These are phyloP conservation scores for Willowsia nigromaculata DNA, from an alignment of 2,888 invertebrate genomes.

Conservation along the genomic window DNA sequence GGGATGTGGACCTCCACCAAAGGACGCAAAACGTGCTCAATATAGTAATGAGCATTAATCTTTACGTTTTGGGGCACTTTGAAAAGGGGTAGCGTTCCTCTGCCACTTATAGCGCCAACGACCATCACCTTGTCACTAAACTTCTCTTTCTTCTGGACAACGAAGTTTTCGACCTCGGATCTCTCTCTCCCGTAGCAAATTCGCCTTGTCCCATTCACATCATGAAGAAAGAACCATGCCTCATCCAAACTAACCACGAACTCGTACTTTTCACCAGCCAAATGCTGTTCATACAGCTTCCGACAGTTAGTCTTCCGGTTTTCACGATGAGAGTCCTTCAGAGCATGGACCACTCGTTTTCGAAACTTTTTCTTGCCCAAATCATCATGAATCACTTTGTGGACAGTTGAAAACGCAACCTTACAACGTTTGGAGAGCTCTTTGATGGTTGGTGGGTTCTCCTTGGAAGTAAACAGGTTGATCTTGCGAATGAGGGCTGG, in stretches of 20 bases:
- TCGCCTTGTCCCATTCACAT: neutral
- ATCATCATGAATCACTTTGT: neutral
- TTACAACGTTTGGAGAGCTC: neutral
- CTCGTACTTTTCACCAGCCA: conserved; percentile 33
- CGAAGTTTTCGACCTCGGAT: neutral
- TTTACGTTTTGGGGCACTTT: conserved; percentile 61
- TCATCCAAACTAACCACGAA: conserved; percentile 33
- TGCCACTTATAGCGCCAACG: conserved; percentile 50
- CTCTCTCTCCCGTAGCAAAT: conserved; percentile 3
- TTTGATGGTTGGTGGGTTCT: neutral
- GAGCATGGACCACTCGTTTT: conserved; percentile 3
- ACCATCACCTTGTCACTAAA: conserved; percentile 58
- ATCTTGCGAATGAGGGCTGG: neutral
- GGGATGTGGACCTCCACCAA: neutral
- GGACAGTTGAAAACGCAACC: neutral
- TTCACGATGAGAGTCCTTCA: neutral
- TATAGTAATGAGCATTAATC: conserved; percentile 36
- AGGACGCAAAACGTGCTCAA: conserved; percentile 6
- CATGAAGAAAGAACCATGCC: neutral
- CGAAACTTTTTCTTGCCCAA: neutral
- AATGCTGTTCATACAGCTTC: conserved; percentile 37
- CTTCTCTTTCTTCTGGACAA: neutral
- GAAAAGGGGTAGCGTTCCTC: conserved; percentile 48
- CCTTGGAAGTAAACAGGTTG: neutral
- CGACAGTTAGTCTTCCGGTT: conserved; percentile 45